These are phyloP conservation scores for Epirrhoe tristata DNA, from an alignment of 2,888 invertebrate genomes.

Conservation along the genomic window DNA sequence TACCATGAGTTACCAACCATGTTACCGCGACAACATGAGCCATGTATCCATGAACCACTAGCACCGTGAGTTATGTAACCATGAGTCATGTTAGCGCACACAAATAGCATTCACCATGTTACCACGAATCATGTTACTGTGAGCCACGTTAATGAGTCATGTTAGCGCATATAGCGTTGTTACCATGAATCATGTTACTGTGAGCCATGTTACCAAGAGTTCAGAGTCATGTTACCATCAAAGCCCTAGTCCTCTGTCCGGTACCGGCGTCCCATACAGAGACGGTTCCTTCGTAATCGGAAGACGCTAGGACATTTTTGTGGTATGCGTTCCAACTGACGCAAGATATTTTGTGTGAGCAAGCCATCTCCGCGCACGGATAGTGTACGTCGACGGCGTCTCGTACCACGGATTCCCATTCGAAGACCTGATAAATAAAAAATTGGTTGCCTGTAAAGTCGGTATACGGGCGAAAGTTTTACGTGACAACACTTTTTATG, in stretches of 20 bases:
- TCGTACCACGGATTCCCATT: constrained; percentile 93
- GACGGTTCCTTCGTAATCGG: constrained; percentile 97
- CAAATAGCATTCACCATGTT: background rate
- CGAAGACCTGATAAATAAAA: constrained; percentile 87
- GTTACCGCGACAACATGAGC: too few relatives aligned
- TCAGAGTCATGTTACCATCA: constrained; percentile 46
- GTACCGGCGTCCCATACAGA: constrained; percentile 96
- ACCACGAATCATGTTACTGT: background rate
- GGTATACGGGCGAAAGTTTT: too few relatives aligned
- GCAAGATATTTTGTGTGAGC: constrained; percentile 97
- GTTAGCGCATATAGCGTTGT: background rate
- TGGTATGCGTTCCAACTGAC: constrained; percentile 97
- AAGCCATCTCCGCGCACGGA: constrained; percentile 96
- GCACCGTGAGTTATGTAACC: too few relatives aligned
- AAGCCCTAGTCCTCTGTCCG: constrained; percentile 89
- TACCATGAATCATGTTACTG: background rate
- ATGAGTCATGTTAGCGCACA: too few relatives aligned
- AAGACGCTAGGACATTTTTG: constrained; percentile 92
- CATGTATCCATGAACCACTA: too few relatives aligned
- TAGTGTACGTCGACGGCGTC: constrained; percentile 96
- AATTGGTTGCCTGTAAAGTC: too few relatives aligned
- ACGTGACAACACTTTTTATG: too few relatives aligned
- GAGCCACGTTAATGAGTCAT: background rate
- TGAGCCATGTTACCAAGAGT: background rate
- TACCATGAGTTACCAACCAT: too few relatives aligned